A percentile compares a stretch with the other conserved stretches of the same genome.
These are phyloP conservation scores for Megalopta genalis DNA, from an alignment of 1,140 invertebrate genomes.

Conservation along the genomic window DNA sequence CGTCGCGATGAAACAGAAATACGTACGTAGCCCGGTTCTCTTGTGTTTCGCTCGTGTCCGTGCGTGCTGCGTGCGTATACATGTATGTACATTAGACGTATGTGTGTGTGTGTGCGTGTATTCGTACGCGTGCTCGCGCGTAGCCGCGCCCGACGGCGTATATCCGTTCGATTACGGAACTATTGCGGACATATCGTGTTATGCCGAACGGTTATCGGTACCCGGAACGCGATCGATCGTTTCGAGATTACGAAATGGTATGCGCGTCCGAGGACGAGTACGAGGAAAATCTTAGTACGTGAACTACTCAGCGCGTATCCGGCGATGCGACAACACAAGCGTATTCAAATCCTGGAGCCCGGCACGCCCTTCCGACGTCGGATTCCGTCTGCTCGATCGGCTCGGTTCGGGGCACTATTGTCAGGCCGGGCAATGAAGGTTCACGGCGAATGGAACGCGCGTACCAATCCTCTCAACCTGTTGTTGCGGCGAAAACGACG, in stretches of 20 bases:
- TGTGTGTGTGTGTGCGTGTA: slow-evolving; percentile 36
- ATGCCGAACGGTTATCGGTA: slow-evolving; percentile 37
- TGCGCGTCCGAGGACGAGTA: slow-evolving; percentile 36
- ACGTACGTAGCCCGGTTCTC: too few species aligned
- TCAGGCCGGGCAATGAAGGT: background rate
- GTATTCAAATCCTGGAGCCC: slow-evolving; percentile 4
- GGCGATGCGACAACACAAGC: slow-evolving; percentile 8
- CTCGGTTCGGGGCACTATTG: background rate
- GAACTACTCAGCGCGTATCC: slow-evolving; percentile 20
- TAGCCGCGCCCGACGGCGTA: background rate
- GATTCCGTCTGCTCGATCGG: background rate
- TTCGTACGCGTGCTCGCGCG: background rate
- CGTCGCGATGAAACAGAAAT: too few species aligned
- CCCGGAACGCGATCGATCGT: slow-evolving; percentile 55
- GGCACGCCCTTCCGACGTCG: background rate
- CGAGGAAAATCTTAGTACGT: slow-evolving; percentile 45
- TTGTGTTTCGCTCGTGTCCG: background rate
- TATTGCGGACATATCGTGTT: slow-evolving; percentile 30
- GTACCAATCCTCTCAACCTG: background rate
- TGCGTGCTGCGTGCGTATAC: background rate
- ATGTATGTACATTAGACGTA: slow-evolving; percentile 1
- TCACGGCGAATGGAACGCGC: background rate
- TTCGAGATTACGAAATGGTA: slow-evolving; percentile 46
- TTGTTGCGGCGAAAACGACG: background rate
- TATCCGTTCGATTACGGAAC: slow-evolving; percentile 36